Evolutionary conservation across 2,888 invertebrate species (phyloP).

Genomic region (Drosophila setosimentum): DNA sequence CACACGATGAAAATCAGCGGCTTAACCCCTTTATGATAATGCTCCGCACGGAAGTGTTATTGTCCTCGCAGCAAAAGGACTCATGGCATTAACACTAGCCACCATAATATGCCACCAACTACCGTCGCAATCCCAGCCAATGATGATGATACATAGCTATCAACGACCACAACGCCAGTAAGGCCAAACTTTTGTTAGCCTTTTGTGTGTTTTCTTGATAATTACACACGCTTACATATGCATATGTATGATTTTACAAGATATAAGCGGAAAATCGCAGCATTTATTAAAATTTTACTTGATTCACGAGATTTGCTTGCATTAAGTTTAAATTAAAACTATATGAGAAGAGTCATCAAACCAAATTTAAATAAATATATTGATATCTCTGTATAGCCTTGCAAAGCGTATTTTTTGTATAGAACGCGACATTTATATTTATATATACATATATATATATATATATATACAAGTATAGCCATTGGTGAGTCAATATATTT

Average conservation of each 20-base stretch:
- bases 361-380: not conserved
- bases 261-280: not conserved
- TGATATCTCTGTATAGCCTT: not conserved
- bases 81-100: conserved; percentile 71
- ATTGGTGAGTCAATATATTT: not conserved
- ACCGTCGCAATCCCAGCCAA: conserved; percentile 66
- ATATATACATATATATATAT: not conserved
- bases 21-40: conserved; percentile 84
- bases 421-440: not conserved
- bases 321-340: not conserved
- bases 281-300: not conserved
- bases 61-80: conserved; percentile 82
- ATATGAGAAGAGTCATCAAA: not conserved
- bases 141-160: conserved; percentile 71
- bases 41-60: conserved; percentile 81
- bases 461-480: not conserved
- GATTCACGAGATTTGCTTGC: not conserved
- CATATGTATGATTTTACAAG: not conserved
- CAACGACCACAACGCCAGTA: conserved; percentile 33
- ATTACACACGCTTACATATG: conserved; percentile 22
- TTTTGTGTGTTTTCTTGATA: conserved; percentile 42
- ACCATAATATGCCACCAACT: conserved; percentile 54
- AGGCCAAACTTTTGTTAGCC: conserved; percentile 29
- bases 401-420: not conserved
- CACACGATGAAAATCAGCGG: conserved; percentile 79